Evolutionary conservation across 2,113 vertebrate species (phyloP), one percentile per base, ranked within the genome.

Genomic region (Serinus canaria): DNA sequence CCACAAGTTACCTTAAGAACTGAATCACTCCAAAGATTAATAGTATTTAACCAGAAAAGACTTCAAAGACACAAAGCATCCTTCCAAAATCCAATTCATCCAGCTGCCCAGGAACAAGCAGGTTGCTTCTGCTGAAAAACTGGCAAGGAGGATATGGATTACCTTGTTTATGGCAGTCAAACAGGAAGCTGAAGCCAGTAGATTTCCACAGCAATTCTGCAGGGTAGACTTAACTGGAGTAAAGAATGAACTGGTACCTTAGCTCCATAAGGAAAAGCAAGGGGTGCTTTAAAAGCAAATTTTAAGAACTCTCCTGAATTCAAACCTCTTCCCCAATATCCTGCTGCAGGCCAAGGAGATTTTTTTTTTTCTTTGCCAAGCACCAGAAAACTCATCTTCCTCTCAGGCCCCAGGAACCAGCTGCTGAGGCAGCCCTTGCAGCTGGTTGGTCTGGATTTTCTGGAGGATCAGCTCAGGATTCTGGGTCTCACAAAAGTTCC

Each of bases 1-100:
- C 55, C 83, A 86, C 92, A 97, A 97, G 96, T 94, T 97, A 96
- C 95, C 95, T 94, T 95, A 96, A 95, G 68, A 93, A 94, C 64
- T 86, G 88, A 93, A 92, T 89, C 91, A 63, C 60, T 81, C 83
- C 79, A 78, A 83, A 87, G 75, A 89, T 90, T 92, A 95, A 91
- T 53, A 39, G 77, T 85, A 91, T 87, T 94, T 97, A 92, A 55
- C 70, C 76, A 94, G 87, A 87, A 90, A 91, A 94, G 19, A 66
- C 74, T 97, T 94, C 93, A 96, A 95, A 95, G 81, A 89, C 84
- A 95, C 75, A 91, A 95, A 96, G 58, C 83, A 89, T 69, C 50
- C 75, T 90, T 96, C 75, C 70, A 83, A 89, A 96, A 95, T 87
- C 84, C 87, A 59, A 87, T 87, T 95, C 81, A 77, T 33, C 33